Conservation (phyloP, 2,888 invertebrate genomes). For the Drosophila kuntzei region DNA sequence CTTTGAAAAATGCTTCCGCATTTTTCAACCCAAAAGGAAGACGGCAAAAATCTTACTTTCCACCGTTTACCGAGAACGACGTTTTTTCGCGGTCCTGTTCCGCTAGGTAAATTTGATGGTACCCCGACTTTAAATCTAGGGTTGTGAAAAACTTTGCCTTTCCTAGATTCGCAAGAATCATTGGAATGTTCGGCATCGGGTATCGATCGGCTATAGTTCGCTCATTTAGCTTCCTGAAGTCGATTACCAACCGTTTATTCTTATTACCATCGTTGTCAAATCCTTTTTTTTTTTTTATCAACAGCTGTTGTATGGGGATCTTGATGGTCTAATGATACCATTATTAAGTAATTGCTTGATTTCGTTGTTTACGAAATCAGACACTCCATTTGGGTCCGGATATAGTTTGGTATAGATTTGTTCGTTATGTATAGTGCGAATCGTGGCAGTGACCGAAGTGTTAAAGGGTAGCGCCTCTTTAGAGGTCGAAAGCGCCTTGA, state of each 20-base stretch:
- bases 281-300: background rate
- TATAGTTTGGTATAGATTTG: background rate
- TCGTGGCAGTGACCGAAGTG: background rate
- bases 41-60: background rate
- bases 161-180: no score
- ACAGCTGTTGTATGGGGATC: background rate
- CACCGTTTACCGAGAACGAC: background rate
- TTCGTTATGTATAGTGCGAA: background rate
- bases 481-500: constrained; percentile 2
- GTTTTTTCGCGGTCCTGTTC: background rate
- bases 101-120: background rate
- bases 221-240: constrained; percentile 1
- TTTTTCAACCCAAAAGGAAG: no score
- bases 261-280: background rate
- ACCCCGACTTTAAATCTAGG: background rate
- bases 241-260: background rate
- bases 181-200: background rate
- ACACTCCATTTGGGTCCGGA: background rate
- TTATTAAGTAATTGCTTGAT: background rate
- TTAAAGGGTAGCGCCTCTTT: background rate
- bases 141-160: no score
- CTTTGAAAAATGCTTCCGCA: background rate
- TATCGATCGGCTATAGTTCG: constrained; percentile 3
- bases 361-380: background rate
- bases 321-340: no score